Percentiles rank a stretch among this genome's conserved stretches.
Evolutionary conservation across 2,888 invertebrate species (phyloP).

Genomic region (Cantharis rustica): DNA sequence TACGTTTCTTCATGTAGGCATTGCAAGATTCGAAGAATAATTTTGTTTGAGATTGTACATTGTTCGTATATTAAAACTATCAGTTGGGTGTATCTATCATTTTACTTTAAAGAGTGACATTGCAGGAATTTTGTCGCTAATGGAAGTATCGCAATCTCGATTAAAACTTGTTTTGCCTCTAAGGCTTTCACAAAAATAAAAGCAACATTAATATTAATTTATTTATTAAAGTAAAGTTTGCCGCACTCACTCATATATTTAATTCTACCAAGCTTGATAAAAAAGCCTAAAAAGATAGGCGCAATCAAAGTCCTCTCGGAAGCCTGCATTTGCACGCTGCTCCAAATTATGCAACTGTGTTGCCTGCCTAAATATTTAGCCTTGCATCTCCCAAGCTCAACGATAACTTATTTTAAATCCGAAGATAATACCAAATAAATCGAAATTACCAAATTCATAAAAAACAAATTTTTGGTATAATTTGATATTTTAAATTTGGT

Average conservation of each 20-base stretch:
- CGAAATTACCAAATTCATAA: too few species aligned
- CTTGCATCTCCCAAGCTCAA: neutral
- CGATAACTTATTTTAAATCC: too few species aligned
- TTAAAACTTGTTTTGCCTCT: neutral
- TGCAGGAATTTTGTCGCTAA: conserved; percentile 30
- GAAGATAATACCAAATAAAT: too few species aligned
- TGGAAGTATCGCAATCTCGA: conserved; percentile 3
- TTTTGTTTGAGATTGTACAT: neutral
- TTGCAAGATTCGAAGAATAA: neutral
- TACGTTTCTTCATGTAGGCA: neutral
- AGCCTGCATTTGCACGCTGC: neutral
- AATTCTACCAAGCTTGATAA: neutral
- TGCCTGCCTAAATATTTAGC: neutral
- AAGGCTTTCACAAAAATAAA: neutral
- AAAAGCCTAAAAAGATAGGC: neutral
- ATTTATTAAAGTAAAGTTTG: neutral
- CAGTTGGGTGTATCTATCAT: conserved; percentile 16
- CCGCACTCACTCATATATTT: neutral
- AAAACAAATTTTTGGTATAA: too few species aligned
- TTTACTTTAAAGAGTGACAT: conserved; percentile 25
- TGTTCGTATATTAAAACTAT: conserved; percentile 17
- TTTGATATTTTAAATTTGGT: neutral
- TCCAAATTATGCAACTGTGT: neutral
- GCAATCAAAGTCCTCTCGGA: neutral
- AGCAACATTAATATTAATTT: neutral